A percentile compares a stretch with the other conserved stretches of the same genome.
Evolutionary conservation across 2,797 vertebrate genomes (phyloP).

Genomic region (Dendrocincla tyrannina): DNA sequence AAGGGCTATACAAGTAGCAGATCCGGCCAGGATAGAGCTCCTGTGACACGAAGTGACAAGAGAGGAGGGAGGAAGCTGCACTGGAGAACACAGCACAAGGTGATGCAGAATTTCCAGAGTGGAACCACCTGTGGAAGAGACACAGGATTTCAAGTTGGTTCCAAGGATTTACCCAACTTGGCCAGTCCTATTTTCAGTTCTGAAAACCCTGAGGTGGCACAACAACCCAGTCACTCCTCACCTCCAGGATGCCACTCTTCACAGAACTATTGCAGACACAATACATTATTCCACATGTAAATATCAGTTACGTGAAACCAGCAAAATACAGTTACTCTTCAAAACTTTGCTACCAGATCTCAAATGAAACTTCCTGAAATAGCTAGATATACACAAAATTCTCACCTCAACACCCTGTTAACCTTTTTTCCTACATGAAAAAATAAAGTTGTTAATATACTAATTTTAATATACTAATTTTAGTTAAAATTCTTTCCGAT

Average conservation of each 20-base stretch:
- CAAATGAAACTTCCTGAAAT: not conserved
- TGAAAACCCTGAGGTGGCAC: not conserved
- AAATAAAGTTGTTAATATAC: not conserved
- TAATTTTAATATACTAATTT: not conserved
- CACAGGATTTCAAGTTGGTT: not conserved
- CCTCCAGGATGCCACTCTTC: not conserved
- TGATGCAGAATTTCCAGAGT: not conserved
- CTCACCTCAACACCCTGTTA: not conserved
- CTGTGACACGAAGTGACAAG: not conserved
- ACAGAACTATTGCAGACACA: not conserved
- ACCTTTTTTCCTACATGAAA: not conserved
- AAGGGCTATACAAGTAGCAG: not conserved
- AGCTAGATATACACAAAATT: not conserved
- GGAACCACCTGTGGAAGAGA: not conserved
- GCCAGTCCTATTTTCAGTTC: not conserved
- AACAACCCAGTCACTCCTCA: not conserved
- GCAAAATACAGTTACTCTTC: not conserved
- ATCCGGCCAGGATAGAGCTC: not conserved
- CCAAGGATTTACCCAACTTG: not conserved
- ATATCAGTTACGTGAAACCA: not conserved
- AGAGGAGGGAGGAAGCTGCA: not conserved
- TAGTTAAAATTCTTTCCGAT: not conserved
- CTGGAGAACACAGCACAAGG: not conserved
- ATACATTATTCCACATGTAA: not conserved
- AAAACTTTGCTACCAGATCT: not conserved